These are phyloP conservation scores for Ophion ventricosus DNA, from an alignment of 2,888 invertebrate species.

Conservation along the genomic window DNA sequence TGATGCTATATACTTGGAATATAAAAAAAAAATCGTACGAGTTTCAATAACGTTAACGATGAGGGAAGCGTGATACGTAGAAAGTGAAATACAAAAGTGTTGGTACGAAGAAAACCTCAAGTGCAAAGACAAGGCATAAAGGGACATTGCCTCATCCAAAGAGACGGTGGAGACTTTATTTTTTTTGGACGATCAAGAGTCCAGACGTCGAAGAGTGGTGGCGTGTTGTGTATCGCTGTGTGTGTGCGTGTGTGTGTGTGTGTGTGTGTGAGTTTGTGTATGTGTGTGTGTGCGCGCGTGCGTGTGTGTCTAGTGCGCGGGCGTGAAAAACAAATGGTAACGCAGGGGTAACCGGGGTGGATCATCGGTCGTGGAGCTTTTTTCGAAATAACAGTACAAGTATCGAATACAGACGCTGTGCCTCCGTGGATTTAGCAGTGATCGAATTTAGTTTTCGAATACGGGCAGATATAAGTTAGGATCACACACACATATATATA, in stretches of 20 bases:
- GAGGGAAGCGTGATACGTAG: constrained; percentile 40
- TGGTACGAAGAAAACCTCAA: constrained; percentile 57
- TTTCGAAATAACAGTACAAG: constrained; percentile 64
- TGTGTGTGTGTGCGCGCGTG: constrained; percentile 25
- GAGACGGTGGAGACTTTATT: constrained; percentile 56
- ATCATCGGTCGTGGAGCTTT: constrained; percentile 50
- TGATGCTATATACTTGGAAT: constrained; percentile 66
- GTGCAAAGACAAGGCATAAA: constrained; percentile 65
- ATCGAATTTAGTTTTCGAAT: constrained; percentile 50
- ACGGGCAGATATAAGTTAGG: not conserved
- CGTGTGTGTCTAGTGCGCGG: not conserved
- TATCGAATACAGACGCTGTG: constrained; percentile 45
- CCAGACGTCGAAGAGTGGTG: constrained; percentile 7
- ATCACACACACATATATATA: not conserved
- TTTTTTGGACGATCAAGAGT: constrained; percentile 52
- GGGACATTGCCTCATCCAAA: constrained; percentile 42
- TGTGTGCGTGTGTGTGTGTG: constrained; percentile 45
- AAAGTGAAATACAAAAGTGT: constrained; percentile 44
- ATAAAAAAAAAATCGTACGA: constrained; percentile 52
- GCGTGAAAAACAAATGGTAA: constrained; percentile 16
- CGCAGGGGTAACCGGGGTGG: constrained; percentile 4
- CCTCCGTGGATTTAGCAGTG: constrained; percentile 45
- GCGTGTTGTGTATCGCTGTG: constrained; percentile 50
- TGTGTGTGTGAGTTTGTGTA: too few species aligned
- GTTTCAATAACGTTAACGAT: constrained; percentile 27